Base-by-base conservation (phyloP, 2,797 vertebrate species). In the Sebastes reedi region DNA sequence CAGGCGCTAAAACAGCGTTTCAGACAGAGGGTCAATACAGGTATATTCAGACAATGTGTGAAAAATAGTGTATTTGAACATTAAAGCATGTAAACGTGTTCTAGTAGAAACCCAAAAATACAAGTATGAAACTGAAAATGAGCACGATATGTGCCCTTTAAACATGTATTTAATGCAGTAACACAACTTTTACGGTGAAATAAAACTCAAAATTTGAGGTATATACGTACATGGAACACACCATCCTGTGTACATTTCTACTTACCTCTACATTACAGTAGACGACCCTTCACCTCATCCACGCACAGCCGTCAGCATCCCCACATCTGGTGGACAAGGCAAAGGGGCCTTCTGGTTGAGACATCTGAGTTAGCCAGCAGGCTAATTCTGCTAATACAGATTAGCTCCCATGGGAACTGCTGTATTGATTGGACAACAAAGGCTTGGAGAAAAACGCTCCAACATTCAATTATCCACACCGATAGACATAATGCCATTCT, bases 381-480 rank as follows among this genome's bases (percentile, higher is more conserved):
- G 94, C 95, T 96, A 95, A 96, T 96, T 96, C 94, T 88, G 91
- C 94, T 95, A 96, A 96, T 95, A 95, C 94, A 96, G 95, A 96
- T 96, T 95, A 96, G 93, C 93, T 93, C 94, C 91, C 90, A 84
- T 85, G 94, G 94, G 94, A 92, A 90, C 92, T 90, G 91, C 84
- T 22, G 81, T 95, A 96, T 96, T 94, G 95, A 96, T 95, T 94
- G 94, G 93, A 95, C 95, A 95, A 95, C 95, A 94, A 95, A 95
- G 95, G 91, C 94, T 94, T 65, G 80, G 89, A 92, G 92, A 94
- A 94, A 95, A 95, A 94, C 87, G 87, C 88, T 94, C 92, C 90
- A 93, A 95, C 94, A 96, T 96, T 96, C 94, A 96, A 94, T 95
- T 96, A 95, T 94, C 94, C 94, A 94, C 95, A 95, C 94, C 88